A percentile compares a stretch with the other conserved stretches of the same genome.
Evolutionary conservation across 2,113 vertebrate species (phyloP).

Genomic region (Hiodon alosoides): DNA sequence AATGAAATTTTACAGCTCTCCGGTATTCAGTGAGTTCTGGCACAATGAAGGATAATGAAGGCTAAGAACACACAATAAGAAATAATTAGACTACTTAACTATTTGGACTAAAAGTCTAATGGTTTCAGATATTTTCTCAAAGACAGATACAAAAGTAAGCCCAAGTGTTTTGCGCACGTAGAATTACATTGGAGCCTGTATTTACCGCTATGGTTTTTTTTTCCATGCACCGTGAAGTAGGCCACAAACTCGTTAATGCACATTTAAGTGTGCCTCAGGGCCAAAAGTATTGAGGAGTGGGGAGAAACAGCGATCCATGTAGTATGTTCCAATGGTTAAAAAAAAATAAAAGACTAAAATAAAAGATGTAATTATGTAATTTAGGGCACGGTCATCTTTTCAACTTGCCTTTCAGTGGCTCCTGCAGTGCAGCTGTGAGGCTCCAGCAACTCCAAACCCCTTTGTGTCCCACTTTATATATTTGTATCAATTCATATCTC

Average conservation of each 20-base stretch:
- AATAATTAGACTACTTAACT: background rate
- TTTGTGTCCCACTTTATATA: no score
- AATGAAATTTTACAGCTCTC: background rate
- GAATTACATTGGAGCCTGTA: background rate
- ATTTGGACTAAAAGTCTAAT: background rate
- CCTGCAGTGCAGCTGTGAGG: background rate
- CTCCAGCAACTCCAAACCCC: no score
- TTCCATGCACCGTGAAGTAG: background rate
- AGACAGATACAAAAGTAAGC: background rate
- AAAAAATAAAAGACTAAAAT: conserved; percentile 9
- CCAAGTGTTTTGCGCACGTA: background rate
- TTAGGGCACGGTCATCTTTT: conserved; percentile 31
- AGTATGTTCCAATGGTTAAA: conserved; percentile 33
- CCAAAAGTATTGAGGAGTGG: conserved; percentile 8
- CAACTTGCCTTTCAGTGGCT: conserved; percentile 22
- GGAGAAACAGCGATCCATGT: conserved; percentile 28
- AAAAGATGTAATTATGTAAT: no score
- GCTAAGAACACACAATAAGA: background rate
- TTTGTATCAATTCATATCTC: no score
- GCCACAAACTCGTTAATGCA: background rate
- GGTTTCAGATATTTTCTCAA: background rate
- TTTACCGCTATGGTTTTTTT: background rate
- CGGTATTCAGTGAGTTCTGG: background rate
- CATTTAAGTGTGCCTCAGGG: background rate
- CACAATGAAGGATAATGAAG: background rate